phyloP scores from a whole-genome alignment of 2,113 vertebrate species.

The Tautogolabrus adspersus region DNA sequence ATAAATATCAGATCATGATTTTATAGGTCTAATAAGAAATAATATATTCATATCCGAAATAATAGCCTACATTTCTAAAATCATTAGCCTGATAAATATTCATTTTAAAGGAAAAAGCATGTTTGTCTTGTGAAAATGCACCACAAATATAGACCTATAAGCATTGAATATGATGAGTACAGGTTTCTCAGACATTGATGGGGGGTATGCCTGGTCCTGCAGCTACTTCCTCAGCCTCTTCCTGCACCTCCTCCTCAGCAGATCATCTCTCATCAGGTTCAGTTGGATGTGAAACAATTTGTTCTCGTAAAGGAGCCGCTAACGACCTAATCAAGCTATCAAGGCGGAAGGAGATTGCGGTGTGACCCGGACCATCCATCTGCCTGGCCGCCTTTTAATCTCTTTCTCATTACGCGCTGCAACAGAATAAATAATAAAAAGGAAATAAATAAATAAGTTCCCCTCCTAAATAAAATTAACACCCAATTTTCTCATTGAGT shows the following conservation, averaged over 20 bases:
- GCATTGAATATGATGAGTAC: too few species aligned
- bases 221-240: conserved; percentile 21
- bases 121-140: too few species aligned
- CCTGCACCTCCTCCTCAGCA: conserved; percentile 84
- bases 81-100: too few species aligned
- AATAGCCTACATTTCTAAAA: too few species aligned
- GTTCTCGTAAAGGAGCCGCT: conserved; percentile 88
- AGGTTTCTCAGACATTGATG: too few species aligned
- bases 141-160: too few species aligned
- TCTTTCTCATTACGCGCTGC: conserved; percentile 88
- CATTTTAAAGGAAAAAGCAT: too few species aligned
- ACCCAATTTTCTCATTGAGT: conserved; percentile 94
- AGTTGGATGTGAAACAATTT: conserved; percentile 96
- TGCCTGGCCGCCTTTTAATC: conserved; percentile 92
- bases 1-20: too few species aligned
- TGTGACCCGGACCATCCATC: conserved; percentile 98
- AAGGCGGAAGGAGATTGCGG: conserved; percentile 96
- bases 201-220: too few species aligned
- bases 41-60: too few species aligned
- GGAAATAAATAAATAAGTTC: conserved; percentile 79
- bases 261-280: conserved; percentile 92
- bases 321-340: conserved; percentile 99
- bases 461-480: conserved; percentile 94
- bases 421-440: conserved; percentile 81
- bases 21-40: too few species aligned